Percentiles rank a stretch among this genome's conserved stretches.
phyloP scores from a whole-genome alignment of 37 sponge, comb jelly and placozoan genomes.

The Mnemiopsis leidyi region DNA sequence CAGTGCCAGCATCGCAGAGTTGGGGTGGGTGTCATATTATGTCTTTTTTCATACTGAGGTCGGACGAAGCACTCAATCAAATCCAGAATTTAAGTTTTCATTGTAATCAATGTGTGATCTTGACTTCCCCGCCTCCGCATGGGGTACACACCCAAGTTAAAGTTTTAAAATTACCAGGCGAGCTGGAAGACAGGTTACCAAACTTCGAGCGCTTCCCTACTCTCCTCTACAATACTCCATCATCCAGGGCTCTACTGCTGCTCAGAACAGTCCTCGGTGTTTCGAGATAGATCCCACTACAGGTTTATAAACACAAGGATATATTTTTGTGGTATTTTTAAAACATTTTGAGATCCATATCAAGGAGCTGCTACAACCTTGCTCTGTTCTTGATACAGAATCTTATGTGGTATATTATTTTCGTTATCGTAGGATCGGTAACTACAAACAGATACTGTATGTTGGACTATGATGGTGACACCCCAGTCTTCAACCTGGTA shows the following conservation, averaged over 20 bases:
- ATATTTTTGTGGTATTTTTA: too few relatives aligned
- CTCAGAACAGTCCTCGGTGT: slow-evolving; percentile 15
- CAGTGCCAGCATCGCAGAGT: not conserved
- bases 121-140: too few relatives aligned
- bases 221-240: slow-evolving; percentile 42
- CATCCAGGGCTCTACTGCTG: slow-evolving; percentile 46
- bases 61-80: too few relatives aligned
- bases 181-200: not conserved
- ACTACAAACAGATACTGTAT: not conserved
- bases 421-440: not conserved
- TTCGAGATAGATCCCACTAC: slow-evolving; percentile 17
- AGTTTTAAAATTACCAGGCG: not conserved
- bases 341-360: too few relatives aligned
- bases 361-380: too few relatives aligned
- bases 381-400: too few relatives aligned
- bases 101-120: too few relatives aligned
- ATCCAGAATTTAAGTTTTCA: too few relatives aligned
- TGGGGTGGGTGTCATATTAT: slow-evolving; percentile 27
- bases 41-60: too few relatives aligned
- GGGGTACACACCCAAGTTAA: too few relatives aligned
- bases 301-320: not conserved
- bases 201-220: not conserved
- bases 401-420: too few relatives aligned
- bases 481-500: not conserved
- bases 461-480: slow-evolving; percentile 43